Evolutionary conservation across 2,113 vertebrate genomes (phyloP), one percentile per base, ranked within the genome.

Genomic region (Trinectes maculatus): DNA sequence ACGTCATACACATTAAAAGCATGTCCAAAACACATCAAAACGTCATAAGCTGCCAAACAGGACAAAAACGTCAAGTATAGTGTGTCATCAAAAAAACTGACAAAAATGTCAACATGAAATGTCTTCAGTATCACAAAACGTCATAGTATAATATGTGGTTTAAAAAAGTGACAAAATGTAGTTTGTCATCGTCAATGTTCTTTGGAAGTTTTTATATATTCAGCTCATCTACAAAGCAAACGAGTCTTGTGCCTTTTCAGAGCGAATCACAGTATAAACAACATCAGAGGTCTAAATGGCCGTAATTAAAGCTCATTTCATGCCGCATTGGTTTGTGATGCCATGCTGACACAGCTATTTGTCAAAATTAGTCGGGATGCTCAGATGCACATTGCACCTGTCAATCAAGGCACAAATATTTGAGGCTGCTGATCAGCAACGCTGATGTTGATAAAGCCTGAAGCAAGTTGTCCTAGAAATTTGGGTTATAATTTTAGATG

Each of bases 281-380:
- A 18, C 24, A 29, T 67, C 53, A 39, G 55, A 58, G 62, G 26
- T 44, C 36, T 67, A 78, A 73, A 59, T 16, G 62, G 29, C 34
- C 1, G 61, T 65, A 46, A 80, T 84, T 84, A 82, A 79, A 82
- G 62, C 74, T 82, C 46, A 80, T 84, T 87, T 84, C 58, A 82
- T 13, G 47, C 42, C 7, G 39, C 71, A 33, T 51, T 71, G 28
- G 53, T 62, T 61, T 42, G 56, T 26, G 68, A 64, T 8, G 70
- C 44, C 15, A 37, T 62, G 12, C 16, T 36, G 26, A 11, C 1
- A 3, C 7, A 57, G 63, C 64, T 2, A 48, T 82, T 79, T 77
- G 61, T 86, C 81, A 77, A 5, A 36, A 65, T 79, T 66, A 71
- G 57, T 8, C 1, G 3, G 8, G 70, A 71, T 25, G 51, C 57